These are phyloP conservation scores for Drosophila leontia DNA, from an alignment of 1,140 invertebrate species.

Conservation along the genomic window DNA sequence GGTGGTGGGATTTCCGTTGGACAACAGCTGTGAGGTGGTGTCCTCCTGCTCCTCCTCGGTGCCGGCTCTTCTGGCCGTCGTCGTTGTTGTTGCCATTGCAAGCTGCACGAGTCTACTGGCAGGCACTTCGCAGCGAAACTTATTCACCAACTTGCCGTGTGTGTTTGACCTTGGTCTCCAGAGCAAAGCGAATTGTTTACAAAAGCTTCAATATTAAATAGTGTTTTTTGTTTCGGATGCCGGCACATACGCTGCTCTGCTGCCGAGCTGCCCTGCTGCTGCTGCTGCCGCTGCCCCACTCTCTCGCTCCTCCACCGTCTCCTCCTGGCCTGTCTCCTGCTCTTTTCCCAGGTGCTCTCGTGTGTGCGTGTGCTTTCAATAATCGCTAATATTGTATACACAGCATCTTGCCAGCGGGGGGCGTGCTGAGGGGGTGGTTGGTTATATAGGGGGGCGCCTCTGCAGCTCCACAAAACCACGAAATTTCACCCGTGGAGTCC, in stretches of 20 bases:
- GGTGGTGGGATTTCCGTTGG: slow-evolving; percentile 44
- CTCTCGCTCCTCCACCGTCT: neutral
- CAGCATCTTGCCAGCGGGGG: slow-evolving; percentile 62
- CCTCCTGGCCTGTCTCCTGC: slow-evolving; percentile 10
- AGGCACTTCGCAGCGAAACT: slow-evolving; percentile 22
- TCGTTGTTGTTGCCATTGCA: slow-evolving; percentile 72
- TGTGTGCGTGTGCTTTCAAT: slow-evolving; percentile 48
- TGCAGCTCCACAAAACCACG: slow-evolving; percentile 35
- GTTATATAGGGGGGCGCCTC: slow-evolving; percentile 29
- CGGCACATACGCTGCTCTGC: slow-evolving; percentile 40
- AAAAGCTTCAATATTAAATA: slow-evolving; percentile 65
- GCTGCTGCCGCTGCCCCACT: slow-evolving; percentile 2
- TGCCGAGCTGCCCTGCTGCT: slow-evolving; percentile 7
- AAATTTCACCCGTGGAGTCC: slow-evolving; percentile 46
- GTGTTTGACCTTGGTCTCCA: slow-evolving; percentile 44
- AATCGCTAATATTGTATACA: slow-evolving; percentile 77
- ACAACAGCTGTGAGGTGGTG: slow-evolving; percentile 18
- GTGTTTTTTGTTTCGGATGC: slow-evolving; percentile 37
- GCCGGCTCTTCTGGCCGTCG: slow-evolving; percentile 10
- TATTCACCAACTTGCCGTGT: slow-evolving; percentile 45
- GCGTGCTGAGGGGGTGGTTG: slow-evolving; percentile 20
- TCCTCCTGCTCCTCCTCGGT: slow-evolving; percentile 26
- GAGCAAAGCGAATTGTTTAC: slow-evolving; percentile 61
- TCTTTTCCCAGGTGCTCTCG: slow-evolving; percentile 21
- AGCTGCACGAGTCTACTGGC: slow-evolving; percentile 46